Conservation (phyloP, 2,888 invertebrate genomes). For the Tachina grossa region DNA sequence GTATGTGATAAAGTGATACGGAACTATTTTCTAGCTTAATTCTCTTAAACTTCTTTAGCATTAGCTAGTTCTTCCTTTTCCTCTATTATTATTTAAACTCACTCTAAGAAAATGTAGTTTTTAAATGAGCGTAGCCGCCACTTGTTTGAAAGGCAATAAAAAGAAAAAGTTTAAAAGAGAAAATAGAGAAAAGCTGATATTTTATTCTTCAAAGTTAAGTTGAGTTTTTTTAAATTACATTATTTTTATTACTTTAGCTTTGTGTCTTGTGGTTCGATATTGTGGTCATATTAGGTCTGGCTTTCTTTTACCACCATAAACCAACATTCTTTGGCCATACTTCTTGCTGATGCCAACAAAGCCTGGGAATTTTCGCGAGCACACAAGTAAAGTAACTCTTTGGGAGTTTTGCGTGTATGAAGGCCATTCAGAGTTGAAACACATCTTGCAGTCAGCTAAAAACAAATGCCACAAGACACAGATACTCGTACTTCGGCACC, state of each 20-base stretch:
- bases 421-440: conserved; percentile 38
- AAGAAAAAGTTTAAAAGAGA: background rate
- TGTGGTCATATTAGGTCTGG: conserved; percentile 48
- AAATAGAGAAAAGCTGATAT: conserved; percentile 1
- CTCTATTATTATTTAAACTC: too few species aligned
- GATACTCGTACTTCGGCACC: conserved; percentile 43
- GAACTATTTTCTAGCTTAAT: too few species aligned
- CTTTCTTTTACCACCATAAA: conserved; percentile 53
- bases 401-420: conserved; percentile 54
- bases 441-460: conserved; percentile 23
- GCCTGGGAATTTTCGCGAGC: conserved; percentile 12
- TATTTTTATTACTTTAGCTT: conserved; percentile 19
- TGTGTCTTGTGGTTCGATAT: conserved; percentile 51
- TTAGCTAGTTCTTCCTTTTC: too few species aligned
- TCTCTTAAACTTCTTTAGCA: too few species aligned
- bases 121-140: too few species aligned
- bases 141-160: too few species aligned
- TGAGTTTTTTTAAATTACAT: background rate
- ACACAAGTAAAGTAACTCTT: conserved; percentile 31
- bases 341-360: conserved; percentile 31
- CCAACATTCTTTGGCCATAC: conserved; percentile 52
- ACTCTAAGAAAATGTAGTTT: too few species aligned
- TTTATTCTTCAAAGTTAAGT: conserved; percentile 10
- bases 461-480: conserved; percentile 44
- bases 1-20: too few species aligned